These are phyloP conservation scores for Elgaria multicarinata DNA, from an alignment of 2,113 vertebrate species.

Conservation along the genomic window DNA sequence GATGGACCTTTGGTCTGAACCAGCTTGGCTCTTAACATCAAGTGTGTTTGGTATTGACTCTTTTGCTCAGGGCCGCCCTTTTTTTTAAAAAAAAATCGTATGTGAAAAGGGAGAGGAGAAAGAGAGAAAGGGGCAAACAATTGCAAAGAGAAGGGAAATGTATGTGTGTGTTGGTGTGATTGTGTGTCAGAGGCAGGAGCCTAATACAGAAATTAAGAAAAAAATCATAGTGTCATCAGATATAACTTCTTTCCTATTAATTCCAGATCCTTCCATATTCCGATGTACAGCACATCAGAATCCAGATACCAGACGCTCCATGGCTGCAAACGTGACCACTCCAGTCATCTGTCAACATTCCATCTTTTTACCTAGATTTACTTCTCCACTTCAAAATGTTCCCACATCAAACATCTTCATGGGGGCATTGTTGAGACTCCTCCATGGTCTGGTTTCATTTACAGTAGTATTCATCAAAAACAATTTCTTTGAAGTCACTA, in stretches of 20 bases:
- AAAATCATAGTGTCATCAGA: not conserved
- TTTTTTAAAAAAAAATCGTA: not conserved
- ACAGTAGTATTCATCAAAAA: conserved; percentile 27
- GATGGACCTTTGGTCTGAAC: too few species aligned
- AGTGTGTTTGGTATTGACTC: not conserved
- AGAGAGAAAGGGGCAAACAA: not conserved
- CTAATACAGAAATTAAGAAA: not conserved
- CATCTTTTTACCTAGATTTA: not conserved
- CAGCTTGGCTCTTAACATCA: not conserved
- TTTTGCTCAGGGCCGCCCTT: not conserved
- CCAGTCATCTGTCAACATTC: not conserved
- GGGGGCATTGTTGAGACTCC: not conserved
- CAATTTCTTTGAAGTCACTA: conserved; percentile 15
- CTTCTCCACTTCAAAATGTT: not conserved
- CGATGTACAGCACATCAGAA: not conserved
- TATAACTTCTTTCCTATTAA: not conserved
- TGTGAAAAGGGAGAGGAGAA: not conserved
- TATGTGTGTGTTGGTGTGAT: too few species aligned
- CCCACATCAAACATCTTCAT: not conserved
- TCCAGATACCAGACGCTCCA: not conserved
- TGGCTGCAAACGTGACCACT: not conserved
- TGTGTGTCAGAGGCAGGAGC: too few species aligned
- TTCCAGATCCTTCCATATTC: not conserved
- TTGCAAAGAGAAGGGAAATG: not conserved
- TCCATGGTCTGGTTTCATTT: conserved; percentile 14